A percentile compares a stretch with the other conserved stretches of the same genome.
Conservation (phyloP, 2,113 vertebrate species). For the Hassar affinis region DNA sequence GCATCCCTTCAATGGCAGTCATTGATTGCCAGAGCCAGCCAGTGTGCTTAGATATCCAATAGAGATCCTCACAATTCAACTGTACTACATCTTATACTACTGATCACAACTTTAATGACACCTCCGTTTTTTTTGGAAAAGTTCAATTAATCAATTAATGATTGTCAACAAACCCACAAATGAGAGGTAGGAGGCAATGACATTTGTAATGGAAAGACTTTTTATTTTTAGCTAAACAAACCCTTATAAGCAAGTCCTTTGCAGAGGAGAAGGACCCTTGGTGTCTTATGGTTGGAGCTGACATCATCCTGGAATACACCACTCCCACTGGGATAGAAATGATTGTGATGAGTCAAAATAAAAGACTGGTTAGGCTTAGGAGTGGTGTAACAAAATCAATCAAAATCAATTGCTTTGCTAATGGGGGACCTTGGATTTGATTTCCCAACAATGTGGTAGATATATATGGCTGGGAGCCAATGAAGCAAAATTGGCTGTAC, state of each 20-base stretch:
- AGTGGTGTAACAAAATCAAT: not conserved
- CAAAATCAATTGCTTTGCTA: not conserved
- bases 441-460: not conserved
- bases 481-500: not conserved
- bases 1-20: conserved; percentile 27
- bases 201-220: too few relatives aligned
- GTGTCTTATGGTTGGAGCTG: not conserved
- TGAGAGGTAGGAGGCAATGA: not conserved
- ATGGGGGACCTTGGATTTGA: not conserved
- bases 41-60: conserved; percentile 1
- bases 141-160: not conserved
- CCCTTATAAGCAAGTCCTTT: not conserved
- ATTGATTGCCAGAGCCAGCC: conserved; percentile 33
- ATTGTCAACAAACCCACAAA: not conserved
- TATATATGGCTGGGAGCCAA: not conserved
- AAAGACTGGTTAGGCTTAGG: not conserved
- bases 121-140: not conserved
- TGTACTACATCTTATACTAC: not conserved
- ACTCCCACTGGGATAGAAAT: not conserved
- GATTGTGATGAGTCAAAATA: not conserved
- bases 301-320: not conserved
- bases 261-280: not conserved
- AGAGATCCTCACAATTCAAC: conserved; percentile 20
- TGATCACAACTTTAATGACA: not conserved
- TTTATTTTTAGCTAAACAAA: not conserved